These are phyloP conservation scores for Pecten maximus DNA, from an alignment of 2,888 invertebrate species.

Conservation along the genomic window DNA sequence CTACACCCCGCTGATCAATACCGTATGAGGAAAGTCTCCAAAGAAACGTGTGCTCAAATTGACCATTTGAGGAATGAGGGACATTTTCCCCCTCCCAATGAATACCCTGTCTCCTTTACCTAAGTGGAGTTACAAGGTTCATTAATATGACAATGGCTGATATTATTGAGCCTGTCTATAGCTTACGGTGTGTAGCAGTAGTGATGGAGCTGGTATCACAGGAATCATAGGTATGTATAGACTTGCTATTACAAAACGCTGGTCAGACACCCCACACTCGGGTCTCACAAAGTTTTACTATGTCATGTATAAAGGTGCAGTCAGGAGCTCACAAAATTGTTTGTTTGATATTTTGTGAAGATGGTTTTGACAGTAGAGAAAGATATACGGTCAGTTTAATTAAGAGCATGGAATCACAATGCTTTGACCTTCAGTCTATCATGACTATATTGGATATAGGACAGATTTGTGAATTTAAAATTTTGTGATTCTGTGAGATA, in stretches of 20 bases:
- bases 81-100: neutral
- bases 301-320: too few species aligned
- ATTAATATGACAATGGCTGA: neutral
- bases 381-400: too few species aligned
- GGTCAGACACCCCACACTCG: neutral
- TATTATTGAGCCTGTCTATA: neutral
- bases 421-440: too few species aligned
- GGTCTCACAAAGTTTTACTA: too few species aligned
- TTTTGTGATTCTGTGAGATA: neutral
- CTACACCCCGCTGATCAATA: neutral
- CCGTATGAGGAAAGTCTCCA: neutral
- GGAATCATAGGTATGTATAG: neutral
- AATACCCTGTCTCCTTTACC: neutral
- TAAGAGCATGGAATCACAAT: neutral
- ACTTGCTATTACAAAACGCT: neutral
- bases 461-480: neutral
- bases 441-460: neutral
- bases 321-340: too few species aligned
- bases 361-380: too few species aligned
- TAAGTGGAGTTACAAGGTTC: neutral
- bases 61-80: neutral
- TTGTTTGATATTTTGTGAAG: too few species aligned
- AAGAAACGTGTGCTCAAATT: slow-evolving; percentile 5
- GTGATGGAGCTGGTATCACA: neutral
- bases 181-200: neutral